phyloP scores from a whole-genome alignment of 2,113 vertebrate genomes.

The Entomyzon cyanotis region DNA sequence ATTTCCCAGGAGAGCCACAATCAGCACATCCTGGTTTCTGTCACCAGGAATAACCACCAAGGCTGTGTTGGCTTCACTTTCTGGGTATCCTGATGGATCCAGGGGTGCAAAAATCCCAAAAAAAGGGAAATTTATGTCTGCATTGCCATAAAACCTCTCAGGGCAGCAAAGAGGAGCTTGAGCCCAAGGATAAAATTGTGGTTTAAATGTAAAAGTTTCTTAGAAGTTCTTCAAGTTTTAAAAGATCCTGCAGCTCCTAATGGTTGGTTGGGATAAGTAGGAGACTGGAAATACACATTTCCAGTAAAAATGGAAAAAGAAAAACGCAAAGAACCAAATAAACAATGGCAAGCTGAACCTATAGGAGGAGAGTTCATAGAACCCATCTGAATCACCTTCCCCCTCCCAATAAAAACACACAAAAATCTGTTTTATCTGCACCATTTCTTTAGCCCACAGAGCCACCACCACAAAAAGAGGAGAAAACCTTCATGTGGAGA shows the following conservation, averaged over 20 bases:
- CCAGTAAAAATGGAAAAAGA: not conserved
- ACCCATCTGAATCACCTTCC: not conserved
- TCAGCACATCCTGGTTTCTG: not conserved
- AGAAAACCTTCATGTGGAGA: not conserved
- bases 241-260: not conserved
- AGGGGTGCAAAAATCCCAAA: not conserved
- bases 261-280: not conserved
- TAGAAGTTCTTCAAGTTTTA: not conserved
- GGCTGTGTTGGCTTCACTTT: not conserved
- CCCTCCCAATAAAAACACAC: not conserved
- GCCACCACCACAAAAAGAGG: not conserved
- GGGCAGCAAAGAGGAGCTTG: not conserved
- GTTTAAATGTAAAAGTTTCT: not conserved
- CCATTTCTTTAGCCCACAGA: not conserved
- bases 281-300: not conserved
- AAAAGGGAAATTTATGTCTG: not conserved
- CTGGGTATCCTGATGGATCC: not conserved
- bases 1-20: not conserved
- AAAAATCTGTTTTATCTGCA: not conserved
- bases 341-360: not conserved
- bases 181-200: not conserved
- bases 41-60: not conserved
- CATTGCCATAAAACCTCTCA: accelerated
- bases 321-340: not conserved
- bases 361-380: not conserved